These are phyloP conservation scores for Diachrysia chrysitis DNA, from an alignment of 2,888 invertebrate genomes.

Conservation along the genomic window DNA sequence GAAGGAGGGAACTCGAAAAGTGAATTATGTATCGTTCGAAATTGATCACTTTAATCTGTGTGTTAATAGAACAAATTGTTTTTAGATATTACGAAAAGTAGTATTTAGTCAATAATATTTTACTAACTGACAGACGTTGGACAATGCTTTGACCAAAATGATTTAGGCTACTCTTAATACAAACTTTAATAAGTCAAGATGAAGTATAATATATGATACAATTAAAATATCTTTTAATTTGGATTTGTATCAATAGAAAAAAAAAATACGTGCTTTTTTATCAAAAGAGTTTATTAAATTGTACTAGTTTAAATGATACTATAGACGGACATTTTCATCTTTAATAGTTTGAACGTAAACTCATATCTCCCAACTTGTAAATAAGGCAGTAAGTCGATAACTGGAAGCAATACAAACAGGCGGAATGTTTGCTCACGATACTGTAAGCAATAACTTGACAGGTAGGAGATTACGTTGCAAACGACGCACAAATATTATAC, in stretches of 20 bases:
- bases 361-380: conserved; percentile 22
- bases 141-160: conserved; percentile 34
- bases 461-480: conserved; percentile 71
- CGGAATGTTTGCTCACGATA: conserved; percentile 70
- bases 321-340: neutral
- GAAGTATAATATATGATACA: too few relatives aligned
- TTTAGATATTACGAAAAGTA: conserved; percentile 55
- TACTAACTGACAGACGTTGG: conserved; percentile 36
- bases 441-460: conserved; percentile 69
- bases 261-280: too few relatives aligned
- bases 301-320: too few relatives aligned
- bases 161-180: conserved; percentile 12
- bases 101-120: conserved; percentile 52
- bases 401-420: conserved; percentile 46
- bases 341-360: conserved; percentile 6
- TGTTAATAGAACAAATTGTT: conserved; percentile 77
- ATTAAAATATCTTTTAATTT: too few relatives aligned
- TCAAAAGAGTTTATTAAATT: too few relatives aligned
- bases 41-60: conserved; percentile 75
- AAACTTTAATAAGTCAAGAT: too few relatives aligned
- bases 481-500: conserved; percentile 64
- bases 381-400: conserved; percentile 57
- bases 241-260: too few relatives aligned
- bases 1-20: conserved; percentile 64
- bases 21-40: conserved; percentile 72